Evolutionary conservation across 2,888 invertebrate species (phyloP).

Genomic region (Rotaria magnacalcarata): DNA sequence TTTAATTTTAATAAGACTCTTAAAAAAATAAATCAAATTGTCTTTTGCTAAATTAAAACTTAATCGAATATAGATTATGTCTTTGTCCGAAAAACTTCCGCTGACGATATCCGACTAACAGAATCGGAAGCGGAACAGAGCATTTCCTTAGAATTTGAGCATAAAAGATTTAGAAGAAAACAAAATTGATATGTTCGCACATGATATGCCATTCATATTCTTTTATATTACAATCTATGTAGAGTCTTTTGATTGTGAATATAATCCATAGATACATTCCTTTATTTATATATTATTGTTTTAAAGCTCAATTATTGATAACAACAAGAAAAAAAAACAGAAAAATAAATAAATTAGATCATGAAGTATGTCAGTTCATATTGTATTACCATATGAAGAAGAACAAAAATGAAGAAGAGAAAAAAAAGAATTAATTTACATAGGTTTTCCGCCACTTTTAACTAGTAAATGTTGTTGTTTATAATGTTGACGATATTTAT

Average conservation of each 20-base stretch:
- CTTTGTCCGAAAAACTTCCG: neutral
- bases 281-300: neutral
- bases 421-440: neutral
- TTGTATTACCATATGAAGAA: neutral
- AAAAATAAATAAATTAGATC: neutral
- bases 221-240: neutral
- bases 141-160: neutral
- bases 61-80: neutral
- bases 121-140: neutral
- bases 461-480: neutral
- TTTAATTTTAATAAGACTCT: too few species aligned
- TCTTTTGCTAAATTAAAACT: neutral
- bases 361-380: neutral
- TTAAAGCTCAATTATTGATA: slow-evolving; percentile 3
- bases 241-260: too few species aligned
- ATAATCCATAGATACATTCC: neutral
- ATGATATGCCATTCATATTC: neutral
- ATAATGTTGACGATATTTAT: slow-evolving; percentile 1
- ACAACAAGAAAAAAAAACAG: neutral
- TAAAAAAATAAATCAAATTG: too few species aligned
- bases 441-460: neutral
- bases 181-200: neutral
- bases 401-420: neutral
- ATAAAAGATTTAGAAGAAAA: neutral
- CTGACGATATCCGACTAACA: neutral